Evolutionary conservation across 2,113 vertebrate species (phyloP).

Genomic region (Otocyon megalotis): DNA sequence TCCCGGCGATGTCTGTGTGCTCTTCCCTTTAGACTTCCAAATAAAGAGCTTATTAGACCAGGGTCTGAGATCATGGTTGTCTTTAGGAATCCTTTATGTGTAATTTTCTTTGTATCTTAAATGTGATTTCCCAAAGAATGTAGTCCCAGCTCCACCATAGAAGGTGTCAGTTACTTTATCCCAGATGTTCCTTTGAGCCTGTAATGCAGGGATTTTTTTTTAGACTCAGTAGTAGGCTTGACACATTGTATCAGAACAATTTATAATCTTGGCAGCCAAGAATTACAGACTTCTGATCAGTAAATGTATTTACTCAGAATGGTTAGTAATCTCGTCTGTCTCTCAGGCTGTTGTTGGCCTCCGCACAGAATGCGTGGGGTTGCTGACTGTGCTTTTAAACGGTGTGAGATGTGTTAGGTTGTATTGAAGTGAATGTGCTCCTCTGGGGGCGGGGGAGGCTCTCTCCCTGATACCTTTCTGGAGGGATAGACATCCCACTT

Average conservation of each 20-base stretch:
- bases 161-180: fast-evolving
- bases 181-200: not conserved
- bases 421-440: not conserved
- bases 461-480: fast-evolving
- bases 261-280: not conserved
- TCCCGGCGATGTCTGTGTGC: not conserved
- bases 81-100: fast-evolving
- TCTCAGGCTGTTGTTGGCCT: not conserved
- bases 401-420: fast-evolving
- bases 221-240: fast-evolving
- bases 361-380: fast-evolving
- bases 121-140: not conserved
- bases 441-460: fast-evolving
- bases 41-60: not conserved
- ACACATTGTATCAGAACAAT: fast-evolving
- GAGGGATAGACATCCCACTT: not conserved
- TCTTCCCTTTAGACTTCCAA: not conserved
- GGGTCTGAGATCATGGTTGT: too few species aligned
- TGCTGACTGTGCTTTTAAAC: fast-evolving
- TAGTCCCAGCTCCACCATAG: fast-evolving
- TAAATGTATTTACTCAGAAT: not conserved
- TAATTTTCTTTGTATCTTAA: not conserved
- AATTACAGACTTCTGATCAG: too few species aligned
- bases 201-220: not conserved
- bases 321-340: fast-evolving